Evolutionary conservation across 2,113 vertebrate genomes (phyloP).

Genomic region (Prinia subflava): DNA sequence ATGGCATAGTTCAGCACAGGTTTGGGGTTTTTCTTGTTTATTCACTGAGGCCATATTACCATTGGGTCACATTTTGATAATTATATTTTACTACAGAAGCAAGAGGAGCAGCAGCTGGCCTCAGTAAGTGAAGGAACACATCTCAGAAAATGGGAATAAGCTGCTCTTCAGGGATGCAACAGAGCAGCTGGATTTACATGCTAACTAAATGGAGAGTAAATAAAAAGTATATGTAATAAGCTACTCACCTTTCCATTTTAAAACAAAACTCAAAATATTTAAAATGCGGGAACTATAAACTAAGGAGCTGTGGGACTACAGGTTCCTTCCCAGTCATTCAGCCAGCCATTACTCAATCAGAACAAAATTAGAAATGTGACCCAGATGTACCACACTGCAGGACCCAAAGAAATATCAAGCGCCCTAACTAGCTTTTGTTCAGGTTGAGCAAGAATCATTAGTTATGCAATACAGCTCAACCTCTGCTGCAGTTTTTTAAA

Average conservation of each 20-base stretch:
- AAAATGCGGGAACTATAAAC: not conserved
- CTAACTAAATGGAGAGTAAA: not conserved
- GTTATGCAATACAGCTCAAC: not conserved
- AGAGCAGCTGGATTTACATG: not conserved
- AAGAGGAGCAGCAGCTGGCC: constrained; percentile 1
- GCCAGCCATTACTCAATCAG: not conserved
- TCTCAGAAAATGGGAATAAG: constrained; percentile 2
- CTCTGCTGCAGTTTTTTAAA: not conserved
- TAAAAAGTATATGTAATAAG: not conserved
- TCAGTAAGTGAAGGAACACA: not conserved
- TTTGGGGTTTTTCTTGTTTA: not conserved
- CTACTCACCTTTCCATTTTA: not conserved
- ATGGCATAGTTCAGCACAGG: not conserved
- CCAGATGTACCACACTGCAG: not conserved
- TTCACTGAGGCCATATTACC: not conserved
- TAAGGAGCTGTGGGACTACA: not conserved
- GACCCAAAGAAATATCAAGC: not conserved
- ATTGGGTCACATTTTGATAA: not conserved
- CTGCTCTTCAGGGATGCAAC: not conserved
- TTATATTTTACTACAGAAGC: not conserved
- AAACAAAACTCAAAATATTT: not conserved
- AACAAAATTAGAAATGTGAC: not conserved
- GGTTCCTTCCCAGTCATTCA: not conserved
- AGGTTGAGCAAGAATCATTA: not conserved
- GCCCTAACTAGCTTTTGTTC: not conserved